Evolutionary conservation across 2,888 invertebrate species (phyloP).

Genomic region (Iphiclides podalirius): DNA sequence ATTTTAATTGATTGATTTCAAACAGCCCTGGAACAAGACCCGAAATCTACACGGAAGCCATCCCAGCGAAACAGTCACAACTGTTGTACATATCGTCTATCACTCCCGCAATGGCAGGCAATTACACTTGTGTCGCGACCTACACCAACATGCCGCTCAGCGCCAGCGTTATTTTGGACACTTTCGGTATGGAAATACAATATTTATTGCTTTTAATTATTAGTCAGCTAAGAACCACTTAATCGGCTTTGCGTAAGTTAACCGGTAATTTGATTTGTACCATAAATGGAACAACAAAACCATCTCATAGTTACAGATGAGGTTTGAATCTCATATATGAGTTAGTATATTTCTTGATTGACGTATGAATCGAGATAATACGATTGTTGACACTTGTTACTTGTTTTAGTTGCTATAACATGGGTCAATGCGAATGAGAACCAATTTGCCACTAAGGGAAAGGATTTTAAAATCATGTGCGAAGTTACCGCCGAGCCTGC

Average conservation of each 20-base stretch:
- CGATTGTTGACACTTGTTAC: too few species aligned
- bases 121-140: slow-evolving; percentile 89
- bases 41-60: slow-evolving; percentile 84
- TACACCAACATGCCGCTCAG: slow-evolving; percentile 86
- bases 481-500: slow-evolving; percentile 91
- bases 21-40: slow-evolving; percentile 73
- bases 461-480: slow-evolving; percentile 89
- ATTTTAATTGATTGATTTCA: background rate
- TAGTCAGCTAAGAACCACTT: background rate
- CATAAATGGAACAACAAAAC: too few species aligned
- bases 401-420: slow-evolving; percentile 86
- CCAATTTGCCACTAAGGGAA: slow-evolving; percentile 89
- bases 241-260: background rate
- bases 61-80: slow-evolving; percentile 82
- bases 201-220: slow-evolving; percentile 12
- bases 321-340: too few species aligned
- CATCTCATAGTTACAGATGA: too few species aligned
- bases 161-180: slow-evolving; percentile 85
- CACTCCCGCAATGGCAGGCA: slow-evolving; percentile 87
- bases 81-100: slow-evolving; percentile 88
- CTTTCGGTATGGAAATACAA: slow-evolving; percentile 70
- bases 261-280: background rate
- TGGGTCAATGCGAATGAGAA: slow-evolving; percentile 92
- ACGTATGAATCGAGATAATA: too few species aligned
- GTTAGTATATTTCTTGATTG: too few species aligned